These are phyloP conservation scores for Drosophila neutralis DNA, from an alignment of 2,888 invertebrate genomes.

Conservation along the genomic window DNA sequence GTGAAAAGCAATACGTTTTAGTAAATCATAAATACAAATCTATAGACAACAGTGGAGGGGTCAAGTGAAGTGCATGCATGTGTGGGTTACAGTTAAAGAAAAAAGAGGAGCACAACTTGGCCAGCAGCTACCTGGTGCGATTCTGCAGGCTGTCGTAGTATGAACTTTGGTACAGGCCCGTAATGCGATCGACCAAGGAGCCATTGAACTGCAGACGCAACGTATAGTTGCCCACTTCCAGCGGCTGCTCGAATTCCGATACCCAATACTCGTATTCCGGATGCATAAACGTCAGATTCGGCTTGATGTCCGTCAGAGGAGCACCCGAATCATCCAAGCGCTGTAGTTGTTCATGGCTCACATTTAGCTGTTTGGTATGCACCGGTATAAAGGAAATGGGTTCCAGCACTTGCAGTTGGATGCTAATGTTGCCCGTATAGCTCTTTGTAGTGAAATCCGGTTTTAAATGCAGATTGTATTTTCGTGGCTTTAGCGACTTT, in stretches of 20 bases:
- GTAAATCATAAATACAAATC: neutral
- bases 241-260: conserved; percentile 82
- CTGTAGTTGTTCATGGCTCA: conserved; percentile 85
- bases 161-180: conserved; percentile 91
- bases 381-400: conserved; percentile 85
- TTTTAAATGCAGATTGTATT: conserved; percentile 88
- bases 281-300: conserved; percentile 78
- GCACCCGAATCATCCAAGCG: conserved; percentile 70
- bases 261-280: conserved; percentile 84
- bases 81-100: conserved; percentile 7
- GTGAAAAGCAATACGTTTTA: conserved; percentile 70
- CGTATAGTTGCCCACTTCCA: conserved; percentile 85
- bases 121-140: conserved; percentile 79
- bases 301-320: conserved; percentile 58
- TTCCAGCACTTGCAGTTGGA: conserved; percentile 85
- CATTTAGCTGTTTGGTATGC: conserved; percentile 85
- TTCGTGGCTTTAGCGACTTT: conserved; percentile 86
- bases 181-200: conserved; percentile 88
- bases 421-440: conserved; percentile 87
- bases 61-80: conserved; percentile 28
- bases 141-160: conserved; percentile 85
- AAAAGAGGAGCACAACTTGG: conserved; percentile 3
- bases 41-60: conserved; percentile 56
- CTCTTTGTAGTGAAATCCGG: conserved; percentile 88
- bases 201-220: conserved; percentile 88